Percentiles rank a stretch among this genome's conserved stretches.
These are phyloP conservation scores for Mus spicilegus DNA, from an alignment of 2,113 vertebrate species.

Conservation along the genomic window DNA sequence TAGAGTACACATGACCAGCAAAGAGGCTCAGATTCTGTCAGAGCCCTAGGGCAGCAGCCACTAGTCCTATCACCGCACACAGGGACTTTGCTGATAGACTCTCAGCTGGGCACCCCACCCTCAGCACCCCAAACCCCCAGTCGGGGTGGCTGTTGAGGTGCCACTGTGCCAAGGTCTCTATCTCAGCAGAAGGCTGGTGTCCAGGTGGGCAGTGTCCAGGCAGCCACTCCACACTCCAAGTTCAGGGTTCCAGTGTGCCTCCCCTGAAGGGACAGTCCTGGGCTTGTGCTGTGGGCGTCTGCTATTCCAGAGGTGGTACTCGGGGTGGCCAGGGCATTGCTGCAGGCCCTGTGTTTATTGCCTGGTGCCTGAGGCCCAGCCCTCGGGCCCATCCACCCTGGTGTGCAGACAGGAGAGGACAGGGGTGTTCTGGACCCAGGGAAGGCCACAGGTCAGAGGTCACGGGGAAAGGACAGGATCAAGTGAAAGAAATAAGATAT, in stretches of 20 bases:
- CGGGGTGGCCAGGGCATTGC: background rate
- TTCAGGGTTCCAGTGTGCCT: background rate
- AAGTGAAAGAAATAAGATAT: background rate
- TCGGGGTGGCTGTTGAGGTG: accelerated
- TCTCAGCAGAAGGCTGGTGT: background rate
- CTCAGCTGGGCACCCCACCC: background rate
- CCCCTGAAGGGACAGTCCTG: background rate
- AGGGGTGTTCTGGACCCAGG: background rate
- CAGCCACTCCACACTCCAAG: too few relatives aligned
- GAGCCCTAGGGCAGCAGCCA: background rate
- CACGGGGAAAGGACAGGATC: background rate
- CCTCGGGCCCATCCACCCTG: background rate
- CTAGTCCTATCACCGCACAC: background rate
- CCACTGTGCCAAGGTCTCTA: background rate
- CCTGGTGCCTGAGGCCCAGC: conserved; percentile 71
- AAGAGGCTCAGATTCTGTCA: too few relatives aligned
- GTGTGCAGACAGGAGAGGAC: background rate
- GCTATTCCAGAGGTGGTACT: background rate
- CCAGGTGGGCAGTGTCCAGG: background rate
- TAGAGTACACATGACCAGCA: background rate
- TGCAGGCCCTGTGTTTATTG: conserved; percentile 73
- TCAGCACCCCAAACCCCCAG: background rate
- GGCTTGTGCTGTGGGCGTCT: conserved; percentile 37
- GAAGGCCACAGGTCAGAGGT: conserved; percentile 41
- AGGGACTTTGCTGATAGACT: background rate